Evolutionary conservation across 1,140 invertebrate species (phyloP), one percentile per base, ranked within the genome.

Genomic region (Plectrocnemia conspersa): DNA sequence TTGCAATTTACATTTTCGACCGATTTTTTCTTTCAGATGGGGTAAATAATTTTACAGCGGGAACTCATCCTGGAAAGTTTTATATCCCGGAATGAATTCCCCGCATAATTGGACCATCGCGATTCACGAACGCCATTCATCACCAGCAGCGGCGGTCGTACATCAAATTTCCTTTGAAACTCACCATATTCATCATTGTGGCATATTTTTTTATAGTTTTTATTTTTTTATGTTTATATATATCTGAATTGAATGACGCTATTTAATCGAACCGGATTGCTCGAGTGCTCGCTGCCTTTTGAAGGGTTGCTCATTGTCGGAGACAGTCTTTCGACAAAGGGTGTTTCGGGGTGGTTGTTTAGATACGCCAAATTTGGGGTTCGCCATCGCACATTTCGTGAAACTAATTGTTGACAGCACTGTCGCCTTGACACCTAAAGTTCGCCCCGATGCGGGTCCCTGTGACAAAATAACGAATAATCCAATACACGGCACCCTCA

Each of bases 381-480:
- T 41, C 35, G 21, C 32, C 33, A 45, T n/a, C n/a, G 54, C 44
- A 56, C 58, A 60, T 56, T 60, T 60, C 50, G 54, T 56, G 54
- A 32, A 56, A 56, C 58, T 60, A 60, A 60, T 60, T 60, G 58
- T 60, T 60, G 58, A 60, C 58, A 60, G 58, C 46, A 13, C 58
- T 60, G 58, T 60, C 58, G 53, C 48, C 40, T 55, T 59, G 58
- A 59, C 56, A 59, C 45, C 45, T 45, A 35, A 46, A 38, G 58
- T 53, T 56, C 29, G 9, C 48, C 27, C 36, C 46, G 55, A 57
- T 50, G 54, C 22, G 25, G 49, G 50, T 33, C 41, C 32, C 45
- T 36, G 18, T 35, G 45, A 46, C 42, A 21, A 55, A 50, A 38
- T 33, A 23, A 38, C 47, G 32, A 50, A 50, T 50, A 50, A 50